Conservation (phyloP, 1,140 invertebrate genomes). For the Conus betulinus region DNA sequence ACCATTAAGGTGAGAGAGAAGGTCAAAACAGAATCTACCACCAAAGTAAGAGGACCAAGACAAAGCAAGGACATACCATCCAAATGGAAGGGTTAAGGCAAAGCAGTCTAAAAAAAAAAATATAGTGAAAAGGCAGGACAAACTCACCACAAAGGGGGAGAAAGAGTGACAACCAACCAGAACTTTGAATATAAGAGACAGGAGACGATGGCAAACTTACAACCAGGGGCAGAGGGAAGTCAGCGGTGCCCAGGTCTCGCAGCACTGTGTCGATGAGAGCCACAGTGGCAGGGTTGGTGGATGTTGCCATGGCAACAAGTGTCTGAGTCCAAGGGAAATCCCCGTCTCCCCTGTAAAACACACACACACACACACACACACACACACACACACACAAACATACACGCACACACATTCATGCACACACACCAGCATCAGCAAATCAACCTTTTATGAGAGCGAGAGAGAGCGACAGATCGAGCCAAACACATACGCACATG, state of each 20-base stretch:
- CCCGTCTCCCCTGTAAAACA: not conserved
- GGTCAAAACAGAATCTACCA: no score
- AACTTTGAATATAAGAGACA: no score
- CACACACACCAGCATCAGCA: not conserved
- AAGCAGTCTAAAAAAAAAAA: not conserved
- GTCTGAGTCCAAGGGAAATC: constrained; percentile 25
- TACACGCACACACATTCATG: not conserved
- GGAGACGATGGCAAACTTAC: not conserved
- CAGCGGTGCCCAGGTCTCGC: not conserved
- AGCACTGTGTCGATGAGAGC: constrained; percentile 8
- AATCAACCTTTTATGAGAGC: not conserved
- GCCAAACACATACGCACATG: not conserved
- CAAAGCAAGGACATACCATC: not conserved
- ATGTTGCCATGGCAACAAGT: not conserved
- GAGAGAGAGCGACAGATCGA: not conserved
- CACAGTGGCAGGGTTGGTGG: constrained; percentile 18
- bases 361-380: not conserved
- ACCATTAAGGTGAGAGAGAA: no score
- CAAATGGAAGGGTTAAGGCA: no score
- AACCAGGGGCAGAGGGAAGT: constrained; percentile 20
- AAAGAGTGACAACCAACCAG: not conserved
- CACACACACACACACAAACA: not conserved
- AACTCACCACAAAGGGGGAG: not conserved
- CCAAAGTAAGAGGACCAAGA: no score
- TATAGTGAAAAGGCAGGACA: not conserved